Base-by-base conservation (phyloP, 2,888 invertebrate genomes). In the Pogonocherus hispidulus region DNA sequence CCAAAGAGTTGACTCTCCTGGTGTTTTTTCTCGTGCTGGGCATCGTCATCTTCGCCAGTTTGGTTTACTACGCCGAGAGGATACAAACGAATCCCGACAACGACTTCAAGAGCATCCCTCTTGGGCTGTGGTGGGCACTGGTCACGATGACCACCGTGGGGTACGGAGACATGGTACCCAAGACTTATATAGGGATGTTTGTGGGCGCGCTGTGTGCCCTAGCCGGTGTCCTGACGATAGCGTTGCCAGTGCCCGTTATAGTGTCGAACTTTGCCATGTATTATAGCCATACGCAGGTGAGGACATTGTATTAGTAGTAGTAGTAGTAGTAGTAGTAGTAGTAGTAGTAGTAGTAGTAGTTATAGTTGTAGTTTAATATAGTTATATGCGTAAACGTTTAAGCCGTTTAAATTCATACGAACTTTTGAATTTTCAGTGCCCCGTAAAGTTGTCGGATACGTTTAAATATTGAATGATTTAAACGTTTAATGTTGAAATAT, bases 111-210 rank as follows among this genome's bases (percentile, higher is more conserved):
- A 97, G 97, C 87, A 99, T 99, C 89, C 98, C 98, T 51, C 89
- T 97, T 80, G 98, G 98, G 51, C 88, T 98, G 75, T 98, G 98
- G 98, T 99, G 98, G 98, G 98, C 98, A 51, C 90, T 98, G 87
- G 98, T 98, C 76, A 98, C 98, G 77, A 98, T 99, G 98, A 99
- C 98, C 78, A 97, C 97, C 0, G 98, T 98, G 67, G 98, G 98
- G 49, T 99, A 98, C 86, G 98, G 98, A 67, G 98, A 98, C 87
- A 98, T 98, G 97, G 97, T 94, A 78, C 98, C 98, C 71, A 98
- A 98, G 87, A 98, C 98, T 47, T 98, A 98, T 86, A 94, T 97
- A 74, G 98, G 98, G 76, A 98, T 98, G 98, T 97, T 98, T 85
- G 98, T 98, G 76, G 98, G 98, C 77, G 97, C 98, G 14, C 90